Evolutionary conservation across 2,888 invertebrate genomes (phyloP).

Genomic region (Spodoptera exigua): DNA sequence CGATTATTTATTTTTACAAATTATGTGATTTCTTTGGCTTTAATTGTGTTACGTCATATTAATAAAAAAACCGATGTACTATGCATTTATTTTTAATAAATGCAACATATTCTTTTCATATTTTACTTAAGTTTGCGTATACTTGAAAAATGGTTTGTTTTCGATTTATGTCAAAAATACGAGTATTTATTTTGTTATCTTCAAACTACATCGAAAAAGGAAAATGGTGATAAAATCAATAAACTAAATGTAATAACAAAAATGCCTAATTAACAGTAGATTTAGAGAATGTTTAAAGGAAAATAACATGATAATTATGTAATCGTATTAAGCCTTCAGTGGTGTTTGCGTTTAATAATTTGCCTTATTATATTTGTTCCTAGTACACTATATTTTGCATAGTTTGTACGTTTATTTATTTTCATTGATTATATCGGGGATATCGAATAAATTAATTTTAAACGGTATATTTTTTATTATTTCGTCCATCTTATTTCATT

Average conservation of each 20-base stretch:
- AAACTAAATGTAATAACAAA: too few relatives aligned
- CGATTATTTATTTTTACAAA: constrained; percentile 17
- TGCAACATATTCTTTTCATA: too few relatives aligned
- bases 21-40: constrained; percentile 34
- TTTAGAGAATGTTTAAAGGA: constrained; percentile 1
- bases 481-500: too few relatives aligned
- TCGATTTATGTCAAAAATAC: too few relatives aligned
- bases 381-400: constrained; percentile 42
- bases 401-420: constrained; percentile 46
- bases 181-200: too few relatives aligned
- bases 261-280: constrained; percentile 19
- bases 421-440: constrained; percentile 26
- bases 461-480: constrained; percentile 23
- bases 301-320: not conserved
- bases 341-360: constrained; percentile 34
- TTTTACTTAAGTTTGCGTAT: too few relatives aligned
- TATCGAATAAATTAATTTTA: constrained; percentile 41
- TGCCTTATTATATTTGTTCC: constrained; percentile 54
- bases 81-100: too few relatives aligned
- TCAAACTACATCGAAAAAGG: too few relatives aligned
- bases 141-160: too few relatives aligned
- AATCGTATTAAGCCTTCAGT: constrained; percentile 29
- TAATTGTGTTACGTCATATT: constrained; percentile 18
- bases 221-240: too few relatives aligned
- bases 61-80: not conserved